phyloP scores from a whole-genome alignment of 2,797 vertebrate species.

The Mus minutoides region DNA sequence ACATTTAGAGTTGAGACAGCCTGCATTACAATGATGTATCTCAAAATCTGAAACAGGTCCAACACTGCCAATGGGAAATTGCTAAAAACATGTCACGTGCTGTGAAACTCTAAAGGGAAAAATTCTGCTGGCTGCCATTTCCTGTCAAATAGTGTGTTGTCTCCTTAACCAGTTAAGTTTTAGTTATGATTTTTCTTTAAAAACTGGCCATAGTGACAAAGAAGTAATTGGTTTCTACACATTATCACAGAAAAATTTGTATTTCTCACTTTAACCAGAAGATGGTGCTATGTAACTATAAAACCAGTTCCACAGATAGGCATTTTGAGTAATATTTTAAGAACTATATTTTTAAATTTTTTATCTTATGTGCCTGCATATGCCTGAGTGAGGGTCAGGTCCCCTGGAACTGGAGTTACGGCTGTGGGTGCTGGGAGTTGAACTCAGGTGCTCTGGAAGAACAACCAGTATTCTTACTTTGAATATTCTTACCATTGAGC shows the following conservation, averaged over 20 bases:
- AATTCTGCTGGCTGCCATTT: not conserved
- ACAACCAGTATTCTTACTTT: no score
- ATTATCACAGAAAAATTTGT: not conserved
- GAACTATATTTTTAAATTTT: not conserved
- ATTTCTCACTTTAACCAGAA: conserved; percentile 68
- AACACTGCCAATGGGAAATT: not conserved
- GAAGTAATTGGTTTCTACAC: not conserved
- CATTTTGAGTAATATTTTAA: not conserved
- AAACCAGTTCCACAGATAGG: not conserved
- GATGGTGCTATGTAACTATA: conserved; percentile 70
- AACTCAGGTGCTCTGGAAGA: not conserved
- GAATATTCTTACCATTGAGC: not conserved
- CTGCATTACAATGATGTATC: not conserved
- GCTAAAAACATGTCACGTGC: not conserved
- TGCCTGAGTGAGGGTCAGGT: not conserved
- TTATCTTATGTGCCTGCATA: not conserved
- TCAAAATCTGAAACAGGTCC: not conserved
- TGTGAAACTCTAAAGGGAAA: not conserved
- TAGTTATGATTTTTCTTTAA: conserved; percentile 35
- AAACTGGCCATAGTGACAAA: not conserved
- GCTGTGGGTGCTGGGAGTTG: not conserved
- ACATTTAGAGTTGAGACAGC: not conserved
- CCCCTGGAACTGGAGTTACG: not conserved
- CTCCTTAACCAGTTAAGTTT: not conserved
- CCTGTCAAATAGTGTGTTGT: not conserved